Conservation (phyloP, 2,113 vertebrate species). For the Aphyosemion australe region DNA sequence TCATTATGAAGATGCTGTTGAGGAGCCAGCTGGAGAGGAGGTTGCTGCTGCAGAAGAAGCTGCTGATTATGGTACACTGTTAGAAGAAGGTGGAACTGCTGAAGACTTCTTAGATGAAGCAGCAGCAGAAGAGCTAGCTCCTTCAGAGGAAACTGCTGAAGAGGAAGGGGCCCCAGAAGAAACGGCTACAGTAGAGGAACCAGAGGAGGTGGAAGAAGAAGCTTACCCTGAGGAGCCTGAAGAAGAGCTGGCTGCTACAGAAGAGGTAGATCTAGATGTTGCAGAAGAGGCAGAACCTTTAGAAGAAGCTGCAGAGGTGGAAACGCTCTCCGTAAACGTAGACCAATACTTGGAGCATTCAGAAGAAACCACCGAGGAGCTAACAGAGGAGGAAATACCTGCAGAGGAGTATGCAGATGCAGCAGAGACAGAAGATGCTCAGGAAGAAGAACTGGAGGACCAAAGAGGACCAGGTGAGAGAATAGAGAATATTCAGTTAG, state of each 20-base stretch:
- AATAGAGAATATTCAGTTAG: no score
- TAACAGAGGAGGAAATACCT: not conserved
- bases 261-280: slow-evolving; percentile 20
- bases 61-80: no score
- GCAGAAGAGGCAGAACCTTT: not conserved
- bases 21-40: slow-evolving; percentile 1
- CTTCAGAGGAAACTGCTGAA: slow-evolving; percentile 16
- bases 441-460: slow-evolving; percentile 14
- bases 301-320: not conserved
- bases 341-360: not conserved
- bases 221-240: slow-evolving; percentile 2
- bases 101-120: no score
- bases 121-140: no score
- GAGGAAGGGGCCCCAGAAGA: not conserved
- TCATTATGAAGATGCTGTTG: not conserved
- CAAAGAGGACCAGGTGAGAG: slow-evolving; percentile 34
- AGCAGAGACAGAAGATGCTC: not conserved
- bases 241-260: not conserved
- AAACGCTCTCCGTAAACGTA: not conserved
- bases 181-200: no score
- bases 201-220: not conserved
- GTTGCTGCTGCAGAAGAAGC: slow-evolving; percentile 9
- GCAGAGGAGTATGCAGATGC: slow-evolving; percentile 22
- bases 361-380: slow-evolving; percentile 34
- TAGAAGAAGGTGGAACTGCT: no score